These are phyloP conservation scores for Silurus lanzhouensis DNA, from an alignment of 2,797 vertebrate genomes.

Conservation along the genomic window DNA sequence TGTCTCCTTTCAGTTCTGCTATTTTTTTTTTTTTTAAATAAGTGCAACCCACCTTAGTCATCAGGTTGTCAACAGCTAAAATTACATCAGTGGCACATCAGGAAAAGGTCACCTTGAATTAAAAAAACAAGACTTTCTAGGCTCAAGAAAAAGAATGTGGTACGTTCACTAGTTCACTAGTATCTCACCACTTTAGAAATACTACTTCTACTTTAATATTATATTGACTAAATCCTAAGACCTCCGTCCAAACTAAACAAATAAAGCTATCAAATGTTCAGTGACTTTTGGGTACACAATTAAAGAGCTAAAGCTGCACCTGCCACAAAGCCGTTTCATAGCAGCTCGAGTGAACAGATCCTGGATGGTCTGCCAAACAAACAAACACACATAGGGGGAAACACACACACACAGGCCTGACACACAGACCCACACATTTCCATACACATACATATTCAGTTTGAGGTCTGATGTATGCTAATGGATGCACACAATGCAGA, in stretches of 20 bases:
- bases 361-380: slow-evolving; percentile 31
- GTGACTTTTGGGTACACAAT: slow-evolving; percentile 29
- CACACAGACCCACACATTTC: slow-evolving; percentile 34
- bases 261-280: slow-evolving; percentile 37
- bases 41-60: not conserved
- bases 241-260: slow-evolving; percentile 4
- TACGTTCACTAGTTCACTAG: not conserved
- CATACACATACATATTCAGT: slow-evolving; percentile 60
- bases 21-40: not conserved
- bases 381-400: slow-evolving; percentile 27
- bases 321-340: slow-evolving; percentile 21
- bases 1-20: too few relatives aligned
- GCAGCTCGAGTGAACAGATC: slow-evolving; percentile 24
- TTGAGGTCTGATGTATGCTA: slow-evolving; percentile 54
- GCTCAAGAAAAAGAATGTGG: not conserved
- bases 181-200: not conserved
- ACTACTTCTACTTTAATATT: not conserved
- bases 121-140: not conserved
- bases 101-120: not conserved
- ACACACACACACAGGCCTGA: slow-evolving; percentile 15
- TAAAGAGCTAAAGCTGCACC: slow-evolving; percentile 37
- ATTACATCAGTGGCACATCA: not conserved
- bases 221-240: not conserved
- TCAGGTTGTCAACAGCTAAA: slow-evolving; percentile 24
- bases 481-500: slow-evolving; percentile 62